Percentiles rank a stretch among this genome's conserved stretches.
Conservation (phyloP, 1,140 invertebrate genomes). For the Drosophila bocki region DNA sequence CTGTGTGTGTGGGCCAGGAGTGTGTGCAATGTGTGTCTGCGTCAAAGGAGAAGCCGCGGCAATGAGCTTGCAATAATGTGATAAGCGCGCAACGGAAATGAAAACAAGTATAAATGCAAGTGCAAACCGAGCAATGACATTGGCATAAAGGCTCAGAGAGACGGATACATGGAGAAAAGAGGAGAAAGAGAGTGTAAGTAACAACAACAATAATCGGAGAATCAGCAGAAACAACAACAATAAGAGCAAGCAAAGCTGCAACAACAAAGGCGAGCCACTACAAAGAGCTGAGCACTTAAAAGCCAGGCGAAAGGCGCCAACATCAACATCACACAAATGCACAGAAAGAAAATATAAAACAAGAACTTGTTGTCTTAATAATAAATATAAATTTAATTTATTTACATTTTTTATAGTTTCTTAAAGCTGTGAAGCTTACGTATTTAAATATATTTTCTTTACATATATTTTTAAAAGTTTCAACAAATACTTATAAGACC, state of each 20-base stretch:
- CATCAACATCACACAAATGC: constrained; percentile 28
- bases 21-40: neutral
- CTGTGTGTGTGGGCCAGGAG: neutral
- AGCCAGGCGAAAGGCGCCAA: constrained; percentile 54
- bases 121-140: constrained; percentile 58
- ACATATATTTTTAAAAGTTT: no score
- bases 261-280: constrained; percentile 59
- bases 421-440: neutral
- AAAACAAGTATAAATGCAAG: constrained; percentile 72
- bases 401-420: neutral
- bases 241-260: constrained; percentile 27
- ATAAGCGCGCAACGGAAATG: constrained; percentile 79
- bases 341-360: neutral
- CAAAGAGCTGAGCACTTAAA: constrained; percentile 70
- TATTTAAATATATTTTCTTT: no score
- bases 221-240: constrained; percentile 14
- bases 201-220: constrained; percentile 18
- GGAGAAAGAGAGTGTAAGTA: constrained; percentile 21
- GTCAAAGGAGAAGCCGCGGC: constrained; percentile 59
- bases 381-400: neutral
- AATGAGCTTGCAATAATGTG: constrained; percentile 82
- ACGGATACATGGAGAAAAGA: neutral
- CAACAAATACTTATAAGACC: no score
- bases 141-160: constrained; percentile 26
- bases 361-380: neutral